Evolutionary conservation across 2,113 vertebrate genomes (phyloP), one percentile per base, ranked within the genome.

Genomic region (Calidris pugnax): DNA sequence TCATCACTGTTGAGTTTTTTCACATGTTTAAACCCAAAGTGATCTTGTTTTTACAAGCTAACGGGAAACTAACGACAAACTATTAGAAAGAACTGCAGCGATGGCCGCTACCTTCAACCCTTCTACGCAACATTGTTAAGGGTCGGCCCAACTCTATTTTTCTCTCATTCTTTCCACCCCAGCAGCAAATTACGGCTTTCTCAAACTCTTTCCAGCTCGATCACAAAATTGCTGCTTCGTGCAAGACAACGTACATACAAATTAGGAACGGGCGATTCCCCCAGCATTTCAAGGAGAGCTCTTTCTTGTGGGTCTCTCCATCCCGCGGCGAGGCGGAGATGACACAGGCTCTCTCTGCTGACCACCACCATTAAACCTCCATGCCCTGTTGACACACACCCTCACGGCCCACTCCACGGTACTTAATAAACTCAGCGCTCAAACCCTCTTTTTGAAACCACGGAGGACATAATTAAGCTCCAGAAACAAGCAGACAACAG

Each of bases 351-450:
- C 84, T 71, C 89, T 39, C 91, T 79, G 85, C 85, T 95, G 92
- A 95, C 94, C 93, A 91, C 94, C 93, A 91, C 74, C 90, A 69
- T 41, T 84, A 56, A 87, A 48, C 80, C 18, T 35, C 35, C 75
- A 75, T 94, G 93, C 71, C 89, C 89, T 93, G 73, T 4, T 64
- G 72, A 68, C 97, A 96, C 6, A 32, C 72, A 27, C 3, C 12
- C 82, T 73, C 78, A 35, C 8, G 97, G 97, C 97, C 97, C 96
- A 82, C 62, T 86, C 75, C 84, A 26, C 33, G 45, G 75, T 8
- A 30, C 87, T 92, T 95, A 43, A 90, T 73, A 90, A 92, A 91
- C 95, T 39, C 79, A 97, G 73, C 85, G 27, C 74, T 94, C 87
- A 51, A 48, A 74, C 50, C 2, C 3, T 6, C 85, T 86, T 76